Base-by-base conservation (phyloP, 2,113 vertebrate genomes). In the Myiagra hebetior region DNA sequence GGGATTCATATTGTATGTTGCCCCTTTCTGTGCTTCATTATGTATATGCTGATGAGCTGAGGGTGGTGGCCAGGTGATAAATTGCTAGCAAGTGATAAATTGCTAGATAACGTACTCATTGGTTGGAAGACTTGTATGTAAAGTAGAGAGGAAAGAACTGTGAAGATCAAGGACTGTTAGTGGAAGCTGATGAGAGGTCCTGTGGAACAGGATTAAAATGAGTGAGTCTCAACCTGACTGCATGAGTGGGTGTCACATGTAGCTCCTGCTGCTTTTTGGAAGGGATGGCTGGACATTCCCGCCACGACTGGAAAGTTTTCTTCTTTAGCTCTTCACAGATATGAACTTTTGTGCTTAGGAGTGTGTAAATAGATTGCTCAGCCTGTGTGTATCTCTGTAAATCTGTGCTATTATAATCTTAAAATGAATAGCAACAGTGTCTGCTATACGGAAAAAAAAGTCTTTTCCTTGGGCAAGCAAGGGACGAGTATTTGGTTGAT, bases 371-470 rank as follows among this genome's bases (percentile, higher is more conserved):
- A 33, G 49, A 15, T 27, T 35, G 24, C 15, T 78, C 27, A 70
- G 18, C 17, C 18, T 53, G 14, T 19, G 11, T 19, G 10, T 60
- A 22, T 26, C 11, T 20, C 39, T 63, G 26, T 37, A 50, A 55
- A 30, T 9, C 8, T 65, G 18, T 9, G 31, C 12, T 78, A 2
- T 23, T 50, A 16, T 11, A 55, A 46, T 37, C 23, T 50, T 50
- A 21, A 70, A 75, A 55, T 23, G 13, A 55, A 56, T 17, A 63
- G 4, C 3, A 11, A 10, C 13, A 6, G 10, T 31, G 12, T 55
- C 21, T 30, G 4, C 15, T 64, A 10, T 2, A 20, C 0, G 3
- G 6, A 3, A 10, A 23, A 22, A 9, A n/a, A 16, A 3, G 5
- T 35, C 8, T 78, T 13, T 49, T 69, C 50, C 21, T 65, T 55